A percentile compares a stretch with the other conserved stretches of the same genome.
Evolutionary conservation across 2,113 vertebrate species (phyloP).

Genomic region (Theristicus caerulescens): DNA sequence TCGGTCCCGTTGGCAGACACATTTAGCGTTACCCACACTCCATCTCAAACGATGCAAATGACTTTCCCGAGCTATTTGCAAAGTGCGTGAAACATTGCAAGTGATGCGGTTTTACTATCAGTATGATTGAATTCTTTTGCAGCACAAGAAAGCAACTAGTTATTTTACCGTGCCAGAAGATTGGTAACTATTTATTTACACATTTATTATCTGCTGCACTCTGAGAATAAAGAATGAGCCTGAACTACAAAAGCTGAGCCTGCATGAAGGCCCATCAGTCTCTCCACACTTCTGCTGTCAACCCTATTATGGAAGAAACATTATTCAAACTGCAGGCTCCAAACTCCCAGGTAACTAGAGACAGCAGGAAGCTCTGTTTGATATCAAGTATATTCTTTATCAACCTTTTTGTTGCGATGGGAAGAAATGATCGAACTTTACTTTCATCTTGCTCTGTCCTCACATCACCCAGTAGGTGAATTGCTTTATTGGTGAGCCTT

Average conservation of each 20-base stretch:
- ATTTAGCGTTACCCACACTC: neutral
- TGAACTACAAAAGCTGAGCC: conserved; percentile 74
- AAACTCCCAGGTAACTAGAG: conserved; percentile 94
- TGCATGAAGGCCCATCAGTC: conserved; percentile 90
- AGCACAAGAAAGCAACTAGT: conserved; percentile 67
- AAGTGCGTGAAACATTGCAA: neutral
- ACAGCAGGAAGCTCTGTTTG: conserved; percentile 83
- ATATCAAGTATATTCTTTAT: conserved; percentile 82
- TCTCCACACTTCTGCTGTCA: conserved; percentile 99
- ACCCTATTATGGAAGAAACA: conserved; percentile 85
- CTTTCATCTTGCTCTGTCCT: conserved; percentile 83
- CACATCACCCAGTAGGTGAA: conserved; percentile 81
- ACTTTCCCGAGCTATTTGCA: neutral
- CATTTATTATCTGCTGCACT: conserved; percentile 75
- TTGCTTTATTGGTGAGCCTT: conserved; percentile 73
- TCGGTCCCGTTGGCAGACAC: neutral
- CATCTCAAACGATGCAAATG: neutral
- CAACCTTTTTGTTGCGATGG: conserved; percentile 83
- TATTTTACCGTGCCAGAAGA: conserved; percentile 68
- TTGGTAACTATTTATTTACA: conserved; percentile 76
- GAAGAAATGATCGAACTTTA: conserved; percentile 82
- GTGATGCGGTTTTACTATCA: neutral
- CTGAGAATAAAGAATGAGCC: conserved; percentile 79
- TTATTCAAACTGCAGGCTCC: conserved; percentile 85
- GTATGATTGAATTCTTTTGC: conserved; percentile 50